Conservation (phyloP, 2,113 vertebrate species). For the Tenrec ecaudatus region DNA sequence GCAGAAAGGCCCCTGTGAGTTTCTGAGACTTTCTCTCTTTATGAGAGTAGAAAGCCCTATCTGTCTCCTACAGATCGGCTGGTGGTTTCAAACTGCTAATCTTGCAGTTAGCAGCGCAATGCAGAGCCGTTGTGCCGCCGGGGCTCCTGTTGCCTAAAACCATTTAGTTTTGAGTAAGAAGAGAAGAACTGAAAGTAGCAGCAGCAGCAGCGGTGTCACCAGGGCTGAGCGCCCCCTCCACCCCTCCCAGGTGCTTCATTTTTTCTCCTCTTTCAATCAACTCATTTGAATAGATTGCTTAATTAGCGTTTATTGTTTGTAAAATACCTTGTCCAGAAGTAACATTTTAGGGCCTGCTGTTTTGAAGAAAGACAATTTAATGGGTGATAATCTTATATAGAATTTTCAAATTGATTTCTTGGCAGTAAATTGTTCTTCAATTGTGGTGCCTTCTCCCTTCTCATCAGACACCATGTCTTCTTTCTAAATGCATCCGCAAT, state of each 20-base stretch:
- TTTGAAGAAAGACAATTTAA: conserved; percentile 79
- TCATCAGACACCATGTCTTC: conserved; percentile 64
- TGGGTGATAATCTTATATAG: conserved; percentile 77
- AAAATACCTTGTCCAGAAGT: conserved; percentile 74
- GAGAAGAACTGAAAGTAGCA: neutral
- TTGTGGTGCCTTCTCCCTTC: conserved; percentile 61
- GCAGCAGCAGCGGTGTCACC: neutral
- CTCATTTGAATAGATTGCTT: conserved; percentile 77
- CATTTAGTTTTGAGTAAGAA: neutral
- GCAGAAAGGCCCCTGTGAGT: too few species aligned
- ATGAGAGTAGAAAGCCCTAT: too few species aligned
- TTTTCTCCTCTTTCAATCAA: conserved; percentile 56
- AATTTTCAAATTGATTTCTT: conserved; percentile 81
- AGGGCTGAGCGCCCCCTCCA: neutral
- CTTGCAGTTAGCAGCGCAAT: too few species aligned
- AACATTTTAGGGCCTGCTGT: conserved; percentile 72
- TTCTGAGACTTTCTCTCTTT: too few species aligned
- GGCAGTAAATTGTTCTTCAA: conserved; percentile 76
- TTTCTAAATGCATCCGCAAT: conserved; percentile 67
- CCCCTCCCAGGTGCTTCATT: neutral
- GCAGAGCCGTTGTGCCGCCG: too few species aligned
- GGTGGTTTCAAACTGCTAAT: too few species aligned
- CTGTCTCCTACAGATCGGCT: too few species aligned
- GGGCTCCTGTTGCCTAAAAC: too few species aligned
- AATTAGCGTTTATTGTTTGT: conserved; percentile 79